phyloP scores from a whole-genome alignment of 2,113 vertebrate genomes.

The Chrysemys picta region DNA sequence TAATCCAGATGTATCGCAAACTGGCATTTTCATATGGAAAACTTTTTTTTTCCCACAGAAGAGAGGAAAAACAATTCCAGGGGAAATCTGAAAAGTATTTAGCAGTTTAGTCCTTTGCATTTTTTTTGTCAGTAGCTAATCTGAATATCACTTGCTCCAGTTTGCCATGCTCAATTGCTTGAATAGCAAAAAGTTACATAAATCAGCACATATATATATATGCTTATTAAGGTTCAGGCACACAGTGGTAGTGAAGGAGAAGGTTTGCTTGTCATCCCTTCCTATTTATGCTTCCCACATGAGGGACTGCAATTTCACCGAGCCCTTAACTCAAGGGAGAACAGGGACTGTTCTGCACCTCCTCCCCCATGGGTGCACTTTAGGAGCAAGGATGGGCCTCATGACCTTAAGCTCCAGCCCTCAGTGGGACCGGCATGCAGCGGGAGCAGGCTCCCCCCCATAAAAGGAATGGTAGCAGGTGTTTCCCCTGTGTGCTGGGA shows the following conservation, averaged over 20 bases:
- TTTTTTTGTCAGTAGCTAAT: background rate
- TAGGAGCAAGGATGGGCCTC: background rate
- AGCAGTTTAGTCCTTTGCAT: background rate
- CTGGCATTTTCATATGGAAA: background rate
- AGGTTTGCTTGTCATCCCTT: background rate
- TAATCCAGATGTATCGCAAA: conserved; percentile 25
- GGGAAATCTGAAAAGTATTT: conserved; percentile 22
- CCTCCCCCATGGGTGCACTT: background rate
- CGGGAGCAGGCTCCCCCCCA: background rate
- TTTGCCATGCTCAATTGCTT: background rate
- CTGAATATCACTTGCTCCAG: background rate
- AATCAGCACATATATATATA: background rate
- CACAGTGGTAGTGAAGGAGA: background rate
- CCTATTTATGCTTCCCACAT: background rate
- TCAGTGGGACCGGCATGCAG: background rate
- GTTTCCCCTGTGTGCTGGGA: background rate
- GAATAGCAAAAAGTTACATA: background rate
- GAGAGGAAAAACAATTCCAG: conserved; percentile 24
- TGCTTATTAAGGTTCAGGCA: background rate
- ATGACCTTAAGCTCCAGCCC: background rate
- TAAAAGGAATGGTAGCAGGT: background rate
- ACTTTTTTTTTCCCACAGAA: background rate
- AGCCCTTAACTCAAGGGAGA: background rate
- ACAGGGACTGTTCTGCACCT: background rate
- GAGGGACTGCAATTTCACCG: background rate